These are phyloP conservation scores for Polypedilum vanderplanki DNA, from an alignment of 1,140 invertebrate species.

Conservation along the genomic window DNA sequence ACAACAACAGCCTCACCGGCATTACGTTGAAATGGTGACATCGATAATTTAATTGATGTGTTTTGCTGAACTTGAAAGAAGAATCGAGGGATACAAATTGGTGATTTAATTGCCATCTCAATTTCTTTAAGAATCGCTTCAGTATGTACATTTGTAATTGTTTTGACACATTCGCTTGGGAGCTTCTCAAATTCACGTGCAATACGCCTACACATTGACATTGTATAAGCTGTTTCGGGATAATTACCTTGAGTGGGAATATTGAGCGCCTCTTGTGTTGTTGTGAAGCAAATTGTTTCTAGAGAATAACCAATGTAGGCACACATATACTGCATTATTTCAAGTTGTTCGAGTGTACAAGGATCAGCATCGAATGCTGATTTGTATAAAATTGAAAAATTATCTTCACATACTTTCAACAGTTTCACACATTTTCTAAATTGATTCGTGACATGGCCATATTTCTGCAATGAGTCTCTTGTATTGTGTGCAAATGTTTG, in stretches of 20 bases:
- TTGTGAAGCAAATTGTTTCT: slow-evolving; percentile 40
- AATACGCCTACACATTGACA: slow-evolving; percentile 38
- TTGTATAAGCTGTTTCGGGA: slow-evolving; percentile 41
- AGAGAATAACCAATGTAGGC: slow-evolving; percentile 41
- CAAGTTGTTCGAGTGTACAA: slow-evolving; percentile 71
- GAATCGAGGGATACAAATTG: slow-evolving; percentile 58
- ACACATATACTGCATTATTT: slow-evolving; percentile 46
- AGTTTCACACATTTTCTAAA: slow-evolving; percentile 54
- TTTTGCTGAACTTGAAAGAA: slow-evolving; percentile 84
- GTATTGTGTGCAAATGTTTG: slow-evolving; percentile 67
- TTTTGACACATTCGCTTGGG: slow-evolving; percentile 33
- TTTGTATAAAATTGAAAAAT: slow-evolving; percentile 78
- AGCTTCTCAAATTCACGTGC: slow-evolving; percentile 38
- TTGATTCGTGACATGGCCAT: slow-evolving; percentile 74
- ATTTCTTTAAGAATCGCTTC: slow-evolving; percentile 41
- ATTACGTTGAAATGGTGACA: slow-evolving; percentile 73
- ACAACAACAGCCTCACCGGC: slow-evolving; percentile 69
- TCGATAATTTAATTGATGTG: slow-evolving; percentile 71
- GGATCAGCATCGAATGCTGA: slow-evolving; percentile 91
- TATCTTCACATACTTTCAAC: slow-evolving; percentile 64
- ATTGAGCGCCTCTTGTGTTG: slow-evolving; percentile 40
- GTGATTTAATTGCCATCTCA: slow-evolving; percentile 41
- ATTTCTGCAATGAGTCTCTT: slow-evolving; percentile 73
- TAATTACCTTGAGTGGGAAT: slow-evolving; percentile 39
- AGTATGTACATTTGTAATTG: slow-evolving; percentile 35